Conservation (phyloP, 1,140 invertebrate genomes). For the Platyura marginata region DNA sequence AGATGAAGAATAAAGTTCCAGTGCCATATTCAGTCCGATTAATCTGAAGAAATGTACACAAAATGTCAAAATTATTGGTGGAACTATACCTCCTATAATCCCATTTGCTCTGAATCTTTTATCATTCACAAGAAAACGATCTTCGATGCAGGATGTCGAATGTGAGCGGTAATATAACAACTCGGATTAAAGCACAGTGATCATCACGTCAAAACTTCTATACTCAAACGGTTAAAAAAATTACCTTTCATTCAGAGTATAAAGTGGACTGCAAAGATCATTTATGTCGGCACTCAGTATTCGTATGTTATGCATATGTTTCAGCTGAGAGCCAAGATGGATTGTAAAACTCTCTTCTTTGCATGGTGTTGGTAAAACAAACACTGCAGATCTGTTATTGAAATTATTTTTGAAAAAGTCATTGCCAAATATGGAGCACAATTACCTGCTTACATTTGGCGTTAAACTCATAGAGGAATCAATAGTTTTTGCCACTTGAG, state of each 20-base stretch:
- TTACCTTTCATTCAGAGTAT: conserved; percentile 29
- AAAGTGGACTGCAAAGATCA: conserved; percentile 53
- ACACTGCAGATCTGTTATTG: conserved; percentile 23
- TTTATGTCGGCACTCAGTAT: conserved; percentile 73
- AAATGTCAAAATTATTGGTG: no score
- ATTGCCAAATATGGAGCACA: no score
- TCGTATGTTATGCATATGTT: conserved; percentile 94
- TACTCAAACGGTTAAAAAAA: no score
- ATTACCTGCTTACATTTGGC: no score
- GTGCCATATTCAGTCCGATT: conserved; percentile 63
- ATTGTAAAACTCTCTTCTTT: conserved; percentile 95
- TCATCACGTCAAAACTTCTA: no score
- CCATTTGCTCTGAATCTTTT: neutral
- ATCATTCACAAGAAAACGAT: conserved; percentile 1
- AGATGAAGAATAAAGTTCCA: conserved; percentile 84
- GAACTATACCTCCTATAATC: no score
- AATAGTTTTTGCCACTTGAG: conserved; percentile 19
- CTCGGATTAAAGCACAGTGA: no score
- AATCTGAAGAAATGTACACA: conserved; percentile 6
- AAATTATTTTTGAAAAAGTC: conserved; percentile 1
- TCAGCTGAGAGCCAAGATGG: conserved; percentile 91
- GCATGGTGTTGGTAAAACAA: conserved; percentile 20
- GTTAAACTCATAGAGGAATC: conserved; percentile 14
- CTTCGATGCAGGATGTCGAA: no score
- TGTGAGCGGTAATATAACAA: no score